Evolutionary conservation across 2,797 vertebrate species (phyloP).

Genomic region (Labeo calbasu): DNA sequence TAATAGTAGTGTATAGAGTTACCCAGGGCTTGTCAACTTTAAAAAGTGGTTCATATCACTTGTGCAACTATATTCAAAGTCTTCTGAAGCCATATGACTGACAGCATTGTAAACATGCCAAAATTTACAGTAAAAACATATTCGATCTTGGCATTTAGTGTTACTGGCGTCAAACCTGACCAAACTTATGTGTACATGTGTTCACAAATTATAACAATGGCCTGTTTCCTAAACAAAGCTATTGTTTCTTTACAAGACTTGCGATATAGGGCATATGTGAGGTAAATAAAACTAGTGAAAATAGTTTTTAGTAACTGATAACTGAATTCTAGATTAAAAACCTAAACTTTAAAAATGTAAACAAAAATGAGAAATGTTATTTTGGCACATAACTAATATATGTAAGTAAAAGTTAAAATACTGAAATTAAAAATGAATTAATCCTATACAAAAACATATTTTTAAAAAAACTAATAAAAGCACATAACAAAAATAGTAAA

Average conservation of each 20-base stretch:
- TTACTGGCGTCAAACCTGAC: neutral
- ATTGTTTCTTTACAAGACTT: neutral
- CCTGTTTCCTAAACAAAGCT: neutral
- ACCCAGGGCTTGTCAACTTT: neutral
- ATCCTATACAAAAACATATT: neutral
- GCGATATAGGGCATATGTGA: neutral
- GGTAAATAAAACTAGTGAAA: neutral
- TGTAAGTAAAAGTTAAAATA: neutral
- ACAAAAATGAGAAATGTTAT: neutral
- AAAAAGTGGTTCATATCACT: neutral
- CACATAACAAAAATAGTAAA: neutral
- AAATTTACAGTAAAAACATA: neutral
- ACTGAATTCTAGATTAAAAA: neutral
- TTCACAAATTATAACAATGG: neutral
- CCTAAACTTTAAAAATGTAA: neutral
- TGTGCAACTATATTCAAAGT: too few relatives aligned
- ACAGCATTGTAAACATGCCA: too few relatives aligned
- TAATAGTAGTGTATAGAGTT: neutral
- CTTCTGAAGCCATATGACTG: too few relatives aligned
- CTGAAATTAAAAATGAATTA: neutral
- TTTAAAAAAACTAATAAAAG: neutral
- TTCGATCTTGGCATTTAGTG: neutral
- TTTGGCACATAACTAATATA: neutral
- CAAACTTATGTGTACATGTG: neutral
- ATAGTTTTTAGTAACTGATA: neutral